Conservation (phyloP, 2,797 vertebrate species). For the Pseudochaenichthys georgianus region DNA sequence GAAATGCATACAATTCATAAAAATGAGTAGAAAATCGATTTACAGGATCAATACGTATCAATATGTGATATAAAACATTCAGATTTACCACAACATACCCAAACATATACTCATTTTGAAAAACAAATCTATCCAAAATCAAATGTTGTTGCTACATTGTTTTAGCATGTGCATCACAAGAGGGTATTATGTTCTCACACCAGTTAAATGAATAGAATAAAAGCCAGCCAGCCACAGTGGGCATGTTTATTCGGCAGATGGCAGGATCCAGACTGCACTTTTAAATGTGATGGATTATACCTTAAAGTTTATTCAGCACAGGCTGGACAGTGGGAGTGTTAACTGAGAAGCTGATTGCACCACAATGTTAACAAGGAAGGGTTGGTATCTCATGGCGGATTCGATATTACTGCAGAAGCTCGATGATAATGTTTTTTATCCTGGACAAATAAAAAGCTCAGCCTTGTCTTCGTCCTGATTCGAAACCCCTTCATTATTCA, state of each 20-base stretch:
- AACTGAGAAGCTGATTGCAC: slow-evolving; percentile 24
- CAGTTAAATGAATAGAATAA: slow-evolving; percentile 37
- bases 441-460: slow-evolving; percentile 5
- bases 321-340: slow-evolving; percentile 33
- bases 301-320: slow-evolving; percentile 33
- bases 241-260: slow-evolving; percentile 47
- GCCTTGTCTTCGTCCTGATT: not conserved
- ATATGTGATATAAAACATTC: not conserved
- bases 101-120: not conserved
- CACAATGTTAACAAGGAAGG: slow-evolving; percentile 25
- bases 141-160: slow-evolving; percentile 8
- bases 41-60: not conserved
- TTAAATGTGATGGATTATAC: slow-evolving; percentile 29
- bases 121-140: slow-evolving; percentile 1
- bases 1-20: not conserved
- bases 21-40: not conserved
- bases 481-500: slow-evolving; percentile 13
- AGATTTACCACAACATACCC: not conserved
- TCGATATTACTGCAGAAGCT: not conserved
- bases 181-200: slow-evolving; percentile 11
- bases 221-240: slow-evolving; percentile 11
- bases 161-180: slow-evolving; percentile 30
- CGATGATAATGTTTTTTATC: not conserved
- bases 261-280: slow-evolving; percentile 37
- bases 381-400: not conserved